Percentiles rank a stretch among this genome's conserved stretches.
phyloP scores from a whole-genome alignment of 2,113 vertebrate species.

The Naja naja region DNA sequence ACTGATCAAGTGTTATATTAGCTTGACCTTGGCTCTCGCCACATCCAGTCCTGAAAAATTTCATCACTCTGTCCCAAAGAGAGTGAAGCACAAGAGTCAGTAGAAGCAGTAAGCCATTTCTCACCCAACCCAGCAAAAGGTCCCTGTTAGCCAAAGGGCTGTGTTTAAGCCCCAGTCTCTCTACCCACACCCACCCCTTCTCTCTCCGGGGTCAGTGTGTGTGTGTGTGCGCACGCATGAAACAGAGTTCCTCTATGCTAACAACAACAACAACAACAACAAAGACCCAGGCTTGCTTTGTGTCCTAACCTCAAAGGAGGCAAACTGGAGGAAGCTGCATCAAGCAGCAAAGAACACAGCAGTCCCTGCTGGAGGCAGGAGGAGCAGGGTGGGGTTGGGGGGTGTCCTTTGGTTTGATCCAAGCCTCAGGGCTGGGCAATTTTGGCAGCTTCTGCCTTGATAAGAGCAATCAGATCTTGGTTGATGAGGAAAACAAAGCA shows the following conservation, averaged over 20 bases:
- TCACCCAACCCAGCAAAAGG: background rate
- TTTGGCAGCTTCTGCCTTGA: constrained; percentile 93
- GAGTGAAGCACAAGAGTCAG: background rate
- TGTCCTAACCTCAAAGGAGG: background rate
- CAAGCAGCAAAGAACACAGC: background rate
- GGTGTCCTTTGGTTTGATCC: background rate
- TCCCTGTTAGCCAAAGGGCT: background rate
- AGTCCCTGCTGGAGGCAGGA: background rate
- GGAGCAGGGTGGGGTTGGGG: no score
- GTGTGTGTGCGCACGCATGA: background rate
- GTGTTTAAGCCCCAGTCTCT: background rate
- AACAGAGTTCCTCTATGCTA: background rate
- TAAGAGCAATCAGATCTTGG: constrained; percentile 92
- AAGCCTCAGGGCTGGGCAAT: constrained; percentile 71
- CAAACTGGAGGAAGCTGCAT: background rate
- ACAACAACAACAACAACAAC: background rate
- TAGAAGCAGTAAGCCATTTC: background rate
- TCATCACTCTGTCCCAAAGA: background rate
- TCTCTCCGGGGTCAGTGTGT: background rate
- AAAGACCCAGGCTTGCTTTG: background rate
- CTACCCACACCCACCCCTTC: background rate
- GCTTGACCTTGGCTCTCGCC: background rate
- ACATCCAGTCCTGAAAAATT: background rate
- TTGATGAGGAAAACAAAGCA: constrained; percentile 96
- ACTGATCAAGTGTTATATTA: background rate